A percentile compares a stretch with the other conserved stretches of the same genome.
Conservation (phyloP, 2,113 vertebrate genomes). For the Psilopogon haemacephalus region DNA sequence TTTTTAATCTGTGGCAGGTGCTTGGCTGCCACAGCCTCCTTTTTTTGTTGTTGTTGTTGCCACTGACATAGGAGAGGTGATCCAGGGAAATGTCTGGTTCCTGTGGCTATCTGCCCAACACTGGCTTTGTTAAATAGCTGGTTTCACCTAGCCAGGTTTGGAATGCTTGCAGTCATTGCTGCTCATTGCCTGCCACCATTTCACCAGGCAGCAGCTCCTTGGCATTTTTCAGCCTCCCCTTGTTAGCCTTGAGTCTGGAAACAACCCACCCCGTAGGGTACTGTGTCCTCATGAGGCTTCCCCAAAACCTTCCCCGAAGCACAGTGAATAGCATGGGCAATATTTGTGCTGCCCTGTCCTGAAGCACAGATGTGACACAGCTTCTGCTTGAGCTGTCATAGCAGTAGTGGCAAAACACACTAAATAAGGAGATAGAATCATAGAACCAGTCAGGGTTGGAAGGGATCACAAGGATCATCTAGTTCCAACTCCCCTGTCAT, state of each 20-base stretch:
- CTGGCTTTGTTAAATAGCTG: neutral
- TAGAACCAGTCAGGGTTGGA: too few species aligned
- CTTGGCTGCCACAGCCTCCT: neutral
- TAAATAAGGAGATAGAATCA: neutral
- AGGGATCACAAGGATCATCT: too few species aligned
- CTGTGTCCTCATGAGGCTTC: neutral
- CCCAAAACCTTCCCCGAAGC: neutral
- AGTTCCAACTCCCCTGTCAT: too few species aligned
- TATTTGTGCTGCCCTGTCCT: neutral
- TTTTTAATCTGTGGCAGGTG: constrained; percentile 52
- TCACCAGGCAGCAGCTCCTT: neutral
- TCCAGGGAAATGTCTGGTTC: constrained; percentile 9
- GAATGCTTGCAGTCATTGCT: constrained; percentile 2
- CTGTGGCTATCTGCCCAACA: neutral
- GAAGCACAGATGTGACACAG: neutral
- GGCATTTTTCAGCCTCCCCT: neutral
- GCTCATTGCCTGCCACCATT: neutral
- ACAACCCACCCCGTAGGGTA: fast-evolving
- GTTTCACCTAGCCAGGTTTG: constrained; percentile 29
- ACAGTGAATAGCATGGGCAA: neutral
- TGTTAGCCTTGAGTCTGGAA: neutral
- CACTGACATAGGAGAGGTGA: neutral
- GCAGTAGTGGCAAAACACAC: neutral
- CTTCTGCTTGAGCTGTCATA: neutral
- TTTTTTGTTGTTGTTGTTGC: neutral